Evolutionary conservation across 2,797 vertebrate species (phyloP), one percentile per base, ranked within the genome.

Genomic region (Chaunax sp.): DNA sequence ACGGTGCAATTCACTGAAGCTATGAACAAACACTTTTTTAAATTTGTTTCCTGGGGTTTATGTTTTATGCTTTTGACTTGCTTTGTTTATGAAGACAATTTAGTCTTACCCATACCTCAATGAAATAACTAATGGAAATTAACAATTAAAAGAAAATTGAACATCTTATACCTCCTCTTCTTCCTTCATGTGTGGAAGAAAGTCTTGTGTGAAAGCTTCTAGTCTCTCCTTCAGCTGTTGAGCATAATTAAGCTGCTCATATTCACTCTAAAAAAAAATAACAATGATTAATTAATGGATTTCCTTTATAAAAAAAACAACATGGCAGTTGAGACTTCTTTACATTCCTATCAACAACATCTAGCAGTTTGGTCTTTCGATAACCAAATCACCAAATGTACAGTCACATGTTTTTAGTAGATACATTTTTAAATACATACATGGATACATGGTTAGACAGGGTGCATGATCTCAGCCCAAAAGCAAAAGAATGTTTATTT

Each of bases 121-220:
- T 56, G 1, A 63, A 18, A 28, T 18, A 50, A 26, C 1, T n/a
- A 11, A 51, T 14, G 33, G 33, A 35, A 9, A 25, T 20, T 0
- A 12, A 14, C 10, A 77, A 46, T 0, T 49, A 28, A 38, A 28
- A 56, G 14, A 22, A n/a, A 64, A 56, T 1, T 61, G 6, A 75
- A n/a, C 15, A 59, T 23, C 3, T 60, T 58, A 60, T 89, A 99
- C 98, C 97, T 99, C 98, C 70, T 99, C 98, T 58, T 99, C 98
- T 83, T 99, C 98, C 91, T 98, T 99, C 98, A 99, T 99, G 85
- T 99, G 98, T 79, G 98, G 98, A 90, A 99, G 95, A 85, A 99
- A 99, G 91, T 99, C 98, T 82, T 96, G 96, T 19, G 98, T 99
- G 86, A 99, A 99, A 53, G 96, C 98, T 76, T 99, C 98, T 47